These are phyloP conservation scores for Spheniscus humboldti DNA, from an alignment of 2,797 vertebrate genomes.

Conservation along the genomic window DNA sequence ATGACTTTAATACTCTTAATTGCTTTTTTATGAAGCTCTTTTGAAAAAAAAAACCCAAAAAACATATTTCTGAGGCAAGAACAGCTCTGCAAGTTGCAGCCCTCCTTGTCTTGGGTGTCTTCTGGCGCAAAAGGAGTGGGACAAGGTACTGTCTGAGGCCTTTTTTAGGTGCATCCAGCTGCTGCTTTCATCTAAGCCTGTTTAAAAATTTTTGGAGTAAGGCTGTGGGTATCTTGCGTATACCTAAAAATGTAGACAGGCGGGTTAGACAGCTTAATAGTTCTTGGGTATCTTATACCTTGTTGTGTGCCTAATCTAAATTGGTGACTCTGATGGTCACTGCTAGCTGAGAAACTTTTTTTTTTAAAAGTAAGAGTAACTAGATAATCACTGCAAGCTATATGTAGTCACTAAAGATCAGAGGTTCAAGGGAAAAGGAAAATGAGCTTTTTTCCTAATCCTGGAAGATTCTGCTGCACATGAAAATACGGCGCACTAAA, in stretches of 20 bases:
- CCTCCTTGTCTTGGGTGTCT: neutral
- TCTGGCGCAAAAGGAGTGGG: neutral
- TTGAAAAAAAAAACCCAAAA: neutral
- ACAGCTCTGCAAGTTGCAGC: neutral
- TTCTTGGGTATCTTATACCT: neutral
- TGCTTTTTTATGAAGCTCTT: neutral
- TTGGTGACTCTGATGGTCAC: neutral
- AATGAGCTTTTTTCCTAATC: neutral
- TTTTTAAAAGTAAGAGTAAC: neutral
- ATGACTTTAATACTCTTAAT: neutral
- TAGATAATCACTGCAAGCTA: neutral
- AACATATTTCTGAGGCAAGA: neutral
- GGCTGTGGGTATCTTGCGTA: neutral
- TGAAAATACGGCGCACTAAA: neutral
- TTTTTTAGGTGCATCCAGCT: neutral
- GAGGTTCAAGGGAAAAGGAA: neutral
- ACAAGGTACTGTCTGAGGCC: neutral
- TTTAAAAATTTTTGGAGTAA: neutral
- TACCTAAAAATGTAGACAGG: neutral
- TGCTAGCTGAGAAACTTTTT: neutral
- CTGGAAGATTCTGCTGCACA: neutral
- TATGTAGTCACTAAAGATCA: neutral
- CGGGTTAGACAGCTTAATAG: neutral
- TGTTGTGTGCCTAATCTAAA: neutral
- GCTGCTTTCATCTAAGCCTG: neutral